Evolutionary conservation across 2,113 vertebrate species (phyloP).

Genomic region (Chaenogobius annularis): DNA sequence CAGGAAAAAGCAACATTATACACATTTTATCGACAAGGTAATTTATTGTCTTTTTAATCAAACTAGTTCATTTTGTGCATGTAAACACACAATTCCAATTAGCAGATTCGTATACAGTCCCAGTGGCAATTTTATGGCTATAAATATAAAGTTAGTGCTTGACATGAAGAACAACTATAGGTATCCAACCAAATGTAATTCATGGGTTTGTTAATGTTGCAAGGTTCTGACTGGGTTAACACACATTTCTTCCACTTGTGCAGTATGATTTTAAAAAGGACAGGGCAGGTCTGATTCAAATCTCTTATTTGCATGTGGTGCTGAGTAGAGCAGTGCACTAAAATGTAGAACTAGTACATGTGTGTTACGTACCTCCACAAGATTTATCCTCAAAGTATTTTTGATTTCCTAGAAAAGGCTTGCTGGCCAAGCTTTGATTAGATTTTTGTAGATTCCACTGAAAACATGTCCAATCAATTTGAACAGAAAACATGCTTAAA

Average conservation of each 20-base stretch:
- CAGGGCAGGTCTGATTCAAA: not conserved
- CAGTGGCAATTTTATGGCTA: conserved; percentile 44
- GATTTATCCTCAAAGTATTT: not conserved
- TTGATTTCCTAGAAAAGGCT: conserved; percentile 28
- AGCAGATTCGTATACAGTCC: conserved; percentile 23
- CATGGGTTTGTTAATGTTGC: conserved; percentile 12
- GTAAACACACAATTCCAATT: conserved; percentile 38
- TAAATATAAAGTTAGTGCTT: conserved; percentile 25
- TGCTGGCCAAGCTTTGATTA: conserved; percentile 61
- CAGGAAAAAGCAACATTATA: not conserved
- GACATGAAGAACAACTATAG: conserved; percentile 6
- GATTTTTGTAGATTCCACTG: conserved; percentile 14
- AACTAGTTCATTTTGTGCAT: conserved; percentile 23
- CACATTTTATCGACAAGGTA: not conserved
- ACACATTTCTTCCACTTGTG: not conserved
- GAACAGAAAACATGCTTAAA: not conserved
- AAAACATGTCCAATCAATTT: not conserved
- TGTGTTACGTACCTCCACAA: conserved; percentile 14
- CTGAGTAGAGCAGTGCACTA: conserved; percentile 5
- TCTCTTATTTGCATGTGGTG: conserved; percentile 8
- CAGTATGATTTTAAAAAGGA: not conserved
- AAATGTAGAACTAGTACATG: not conserved
- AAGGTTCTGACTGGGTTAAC: not conserved
- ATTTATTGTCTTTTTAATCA: not conserved
- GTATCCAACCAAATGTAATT: conserved; percentile 16